These are phyloP conservation scores for Cryptotis parvus DNA, from an alignment of 2,113 vertebrate species.

Conservation along the genomic window DNA sequence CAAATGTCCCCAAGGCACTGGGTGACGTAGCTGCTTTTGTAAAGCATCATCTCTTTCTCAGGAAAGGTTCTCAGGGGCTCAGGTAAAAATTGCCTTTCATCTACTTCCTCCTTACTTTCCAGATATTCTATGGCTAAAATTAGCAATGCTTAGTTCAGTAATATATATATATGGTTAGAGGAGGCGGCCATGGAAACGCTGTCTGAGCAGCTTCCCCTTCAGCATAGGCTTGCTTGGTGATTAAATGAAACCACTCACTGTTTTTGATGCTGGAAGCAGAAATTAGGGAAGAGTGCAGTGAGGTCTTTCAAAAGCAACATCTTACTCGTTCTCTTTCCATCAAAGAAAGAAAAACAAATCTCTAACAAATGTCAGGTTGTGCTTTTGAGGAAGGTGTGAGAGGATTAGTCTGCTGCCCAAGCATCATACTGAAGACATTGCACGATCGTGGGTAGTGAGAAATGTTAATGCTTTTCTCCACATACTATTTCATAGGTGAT, in stretches of 20 bases:
- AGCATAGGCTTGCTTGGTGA: constrained; percentile 52
- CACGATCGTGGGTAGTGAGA: not conserved
- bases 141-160: constrained; percentile 82
- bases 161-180: constrained; percentile 80
- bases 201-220: constrained; percentile 22
- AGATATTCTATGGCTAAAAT: constrained; percentile 85
- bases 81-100: constrained; percentile 75
- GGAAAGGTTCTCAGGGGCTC: constrained; percentile 54
- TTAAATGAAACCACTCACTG: constrained; percentile 61
- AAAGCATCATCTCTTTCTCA: constrained; percentile 61
- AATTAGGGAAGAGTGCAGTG: constrained; percentile 40
- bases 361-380: constrained; percentile 36
- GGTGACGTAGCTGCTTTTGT: constrained; percentile 4
- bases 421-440: not conserved
- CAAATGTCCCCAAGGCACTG: not conserved
- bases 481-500: not conserved
- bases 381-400: not conserved
- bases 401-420: not conserved
- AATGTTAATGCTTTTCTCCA: not conserved
- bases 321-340: not conserved
- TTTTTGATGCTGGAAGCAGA: constrained; percentile 33
- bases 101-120: constrained; percentile 75
- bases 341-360: constrained; percentile 10
- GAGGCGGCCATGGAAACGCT: constrained; percentile 73
- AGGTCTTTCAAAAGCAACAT: constrained; percentile 44